These are phyloP conservation scores for Pseudolaguvia tuberculata DNA, from an alignment of 2,113 vertebrate species.

Conservation along the genomic window DNA sequence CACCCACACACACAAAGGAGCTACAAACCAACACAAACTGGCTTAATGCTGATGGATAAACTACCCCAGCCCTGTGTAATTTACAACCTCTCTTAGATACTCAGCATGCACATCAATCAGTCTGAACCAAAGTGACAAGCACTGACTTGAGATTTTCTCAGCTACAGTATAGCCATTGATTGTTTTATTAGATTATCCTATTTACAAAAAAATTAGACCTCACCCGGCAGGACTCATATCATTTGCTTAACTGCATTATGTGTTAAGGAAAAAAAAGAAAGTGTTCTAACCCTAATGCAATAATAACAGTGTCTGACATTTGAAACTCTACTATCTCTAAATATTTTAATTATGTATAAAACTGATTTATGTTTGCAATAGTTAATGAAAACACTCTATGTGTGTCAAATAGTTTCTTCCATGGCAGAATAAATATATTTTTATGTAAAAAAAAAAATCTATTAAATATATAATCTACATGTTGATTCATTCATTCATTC, in stretches of 20 bases:
- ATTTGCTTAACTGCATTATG: constrained; percentile 24
- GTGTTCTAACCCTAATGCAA: not conserved
- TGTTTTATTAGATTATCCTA: constrained; percentile 15
- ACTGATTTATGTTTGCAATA: too few relatives aligned
- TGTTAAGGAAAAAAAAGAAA: not conserved
- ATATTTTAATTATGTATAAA: too few relatives aligned
- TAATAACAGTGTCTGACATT: not conserved
- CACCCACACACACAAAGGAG: constrained; percentile 26
- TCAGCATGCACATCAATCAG: constrained; percentile 43
- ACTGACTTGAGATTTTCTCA: constrained; percentile 48
- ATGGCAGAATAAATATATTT: too few relatives aligned
- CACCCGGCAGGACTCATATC: constrained; percentile 13
- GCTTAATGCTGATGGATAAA: constrained; percentile 39
- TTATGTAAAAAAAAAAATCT: too few relatives aligned
- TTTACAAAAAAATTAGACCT: not conserved
- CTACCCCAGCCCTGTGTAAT: constrained; percentile 39
- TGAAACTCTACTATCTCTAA: too few relatives aligned
- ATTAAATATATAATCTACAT: too few relatives aligned
- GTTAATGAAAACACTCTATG: too few relatives aligned
- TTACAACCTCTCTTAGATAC: constrained; percentile 50
- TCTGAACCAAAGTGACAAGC: constrained; percentile 41
- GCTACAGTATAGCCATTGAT: constrained; percentile 38
- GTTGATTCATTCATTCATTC: too few relatives aligned
- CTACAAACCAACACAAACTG: constrained; percentile 4
- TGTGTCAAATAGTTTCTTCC: too few relatives aligned